A percentile compares a stretch with the other conserved stretches of the same genome.
Conservation (phyloP, 2,113 vertebrate genomes). For the Octodon degus region DNA sequence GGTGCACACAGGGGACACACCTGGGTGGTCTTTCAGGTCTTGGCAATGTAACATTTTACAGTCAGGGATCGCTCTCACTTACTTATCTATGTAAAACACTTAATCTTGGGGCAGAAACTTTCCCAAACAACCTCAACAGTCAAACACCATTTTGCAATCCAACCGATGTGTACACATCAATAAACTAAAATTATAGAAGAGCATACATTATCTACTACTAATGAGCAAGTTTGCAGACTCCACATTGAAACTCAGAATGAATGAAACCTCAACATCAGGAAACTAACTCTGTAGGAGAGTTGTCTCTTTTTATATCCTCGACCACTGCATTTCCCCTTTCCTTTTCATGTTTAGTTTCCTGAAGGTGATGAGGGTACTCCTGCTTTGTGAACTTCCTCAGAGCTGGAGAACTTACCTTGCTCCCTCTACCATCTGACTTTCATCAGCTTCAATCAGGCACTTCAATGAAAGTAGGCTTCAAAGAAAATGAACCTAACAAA, state of each 20-base stretch:
- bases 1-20: background rate
- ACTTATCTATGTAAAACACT: background rate
- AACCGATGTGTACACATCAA: background rate
- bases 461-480: conserved; percentile 77
- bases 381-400: conserved; percentile 57
- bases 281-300: background rate
- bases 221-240: background rate
- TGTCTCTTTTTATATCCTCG: background rate
- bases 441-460: conserved; percentile 61
- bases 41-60: background rate
- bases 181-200: background rate
- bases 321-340: background rate
- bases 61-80: background rate
- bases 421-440: conserved; percentile 60
- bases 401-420: conserved; percentile 48
- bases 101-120: background rate
- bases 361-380: conserved; percentile 23
- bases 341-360: conserved; percentile 61
- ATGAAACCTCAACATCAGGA: background rate
- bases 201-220: background rate
- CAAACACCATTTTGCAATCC: background rate
- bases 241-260: conserved; percentile 22
- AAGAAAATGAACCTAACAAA: conserved; percentile 69
- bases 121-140: background rate
- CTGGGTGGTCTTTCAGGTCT: background rate